Percentiles rank a stretch among this genome's conserved stretches.
phyloP scores from a whole-genome alignment of 1,140 invertebrate genomes.

The Drosophila oshimai region DNA sequence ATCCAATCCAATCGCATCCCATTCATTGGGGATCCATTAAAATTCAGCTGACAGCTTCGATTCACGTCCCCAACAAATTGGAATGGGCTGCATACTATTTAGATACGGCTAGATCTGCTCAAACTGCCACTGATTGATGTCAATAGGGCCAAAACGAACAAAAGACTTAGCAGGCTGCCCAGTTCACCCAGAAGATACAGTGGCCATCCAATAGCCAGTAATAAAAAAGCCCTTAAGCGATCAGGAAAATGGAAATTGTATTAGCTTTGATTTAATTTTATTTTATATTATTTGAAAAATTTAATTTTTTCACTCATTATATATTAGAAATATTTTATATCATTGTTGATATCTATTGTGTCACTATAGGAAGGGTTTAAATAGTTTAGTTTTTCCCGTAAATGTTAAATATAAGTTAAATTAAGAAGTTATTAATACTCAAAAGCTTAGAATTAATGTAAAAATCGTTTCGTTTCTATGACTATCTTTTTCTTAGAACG shows the following conservation, averaged over 20 bases:
- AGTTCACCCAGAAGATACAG: constrained; percentile 8
- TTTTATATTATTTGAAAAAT: no score
- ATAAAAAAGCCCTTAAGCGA: not conserved
- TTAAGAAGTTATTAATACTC: no score
- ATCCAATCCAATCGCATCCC: not conserved
- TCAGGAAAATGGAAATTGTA: not conserved
- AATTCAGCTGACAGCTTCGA: constrained; percentile 38
- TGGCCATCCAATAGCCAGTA: not conserved
- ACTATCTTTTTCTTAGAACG: no score
- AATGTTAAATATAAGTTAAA: no score
- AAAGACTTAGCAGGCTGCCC: constrained; percentile 5
- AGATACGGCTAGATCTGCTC: constrained; percentile 29
- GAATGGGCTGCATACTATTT: constrained; percentile 31
- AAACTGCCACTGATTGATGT: constrained; percentile 38
- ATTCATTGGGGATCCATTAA: constrained; percentile 25
- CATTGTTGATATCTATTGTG: no score
- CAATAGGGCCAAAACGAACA: constrained; percentile 9
- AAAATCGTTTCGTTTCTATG: no score
- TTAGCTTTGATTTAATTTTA: not conserved
- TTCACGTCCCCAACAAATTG: constrained; percentile 31
- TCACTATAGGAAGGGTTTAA: no score
- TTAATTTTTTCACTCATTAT: no score
- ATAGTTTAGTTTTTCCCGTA: no score
- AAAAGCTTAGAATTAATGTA: no score
- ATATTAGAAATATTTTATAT: no score